Base-by-base conservation (phyloP, 2,113 vertebrate genomes). In the Puma concolor region DNA sequence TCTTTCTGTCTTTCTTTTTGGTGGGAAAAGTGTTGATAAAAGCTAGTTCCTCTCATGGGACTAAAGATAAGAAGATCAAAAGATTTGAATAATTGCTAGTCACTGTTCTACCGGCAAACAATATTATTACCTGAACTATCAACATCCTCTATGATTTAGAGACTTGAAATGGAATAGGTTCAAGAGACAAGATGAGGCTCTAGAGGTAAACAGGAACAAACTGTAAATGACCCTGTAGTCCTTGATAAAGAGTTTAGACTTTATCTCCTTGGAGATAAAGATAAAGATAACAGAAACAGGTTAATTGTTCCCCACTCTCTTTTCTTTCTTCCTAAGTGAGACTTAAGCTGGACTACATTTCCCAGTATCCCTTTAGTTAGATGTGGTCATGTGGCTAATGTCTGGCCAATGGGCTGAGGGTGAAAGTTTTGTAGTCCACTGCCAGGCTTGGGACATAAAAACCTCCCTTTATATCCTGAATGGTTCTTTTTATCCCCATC, bases 51-150 rank as follows among this genome's bases (percentile, higher is more conserved):
- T 79, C 23, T 87, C 71, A 66, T 29, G 29, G 10, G 71, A 96
- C 84, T 94, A 77, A 92, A 96, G 89, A 98, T 96, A 98, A 95
- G 77, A 84, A 94, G 97, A 98, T 98, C 84, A 97, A 97, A 97
- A 97, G 95, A 98, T 97, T 81, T 87, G 82, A 96, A 95, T 97
- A 97, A 98, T 97, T 96, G 88, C 23, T 96, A 98, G 84, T 95
- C 92, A 92, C 80, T 82, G 14, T 81, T 92, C 84, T 90, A 66
- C 89, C 12, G 16, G 36, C 84, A 97, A 84, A 91, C 71, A 93
- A 29, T 95, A 90, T 95, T 81, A 94, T 96, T 95, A 96, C 19
- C 76, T 94, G 84, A 95, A 74, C 76, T 63, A 97, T 94, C 85
- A 82, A 88, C 91, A 95, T n/a, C 44, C 66, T 94, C 60, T 95